These are phyloP conservation scores for Indri indri DNA, from an alignment of 2,113 vertebrate species.

Conservation along the genomic window DNA sequence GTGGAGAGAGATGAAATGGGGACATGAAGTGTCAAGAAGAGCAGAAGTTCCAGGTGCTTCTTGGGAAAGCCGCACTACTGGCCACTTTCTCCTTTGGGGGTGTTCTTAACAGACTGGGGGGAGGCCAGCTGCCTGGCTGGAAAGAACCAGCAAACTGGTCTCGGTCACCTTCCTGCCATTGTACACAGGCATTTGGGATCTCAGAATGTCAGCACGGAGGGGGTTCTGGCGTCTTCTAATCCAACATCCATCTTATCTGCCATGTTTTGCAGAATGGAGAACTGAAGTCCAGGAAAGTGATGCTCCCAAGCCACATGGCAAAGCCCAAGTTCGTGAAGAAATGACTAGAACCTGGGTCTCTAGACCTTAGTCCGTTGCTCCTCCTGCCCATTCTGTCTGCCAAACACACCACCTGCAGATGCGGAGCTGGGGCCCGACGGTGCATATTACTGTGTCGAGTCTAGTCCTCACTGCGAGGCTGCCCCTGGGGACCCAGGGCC, in stretches of 20 bases:
- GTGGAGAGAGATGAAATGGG: slow-evolving; percentile 10
- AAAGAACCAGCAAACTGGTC: background rate
- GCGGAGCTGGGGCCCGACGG: background rate
- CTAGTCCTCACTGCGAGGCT: background rate
- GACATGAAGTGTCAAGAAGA: background rate
- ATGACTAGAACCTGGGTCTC: background rate
- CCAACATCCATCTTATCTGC: background rate
- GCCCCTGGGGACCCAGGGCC: background rate
- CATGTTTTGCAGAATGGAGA: background rate
- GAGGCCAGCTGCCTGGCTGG: background rate
- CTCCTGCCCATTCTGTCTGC: background rate
- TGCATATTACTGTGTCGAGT: background rate
- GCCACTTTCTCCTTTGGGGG: background rate
- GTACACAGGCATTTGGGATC: background rate
- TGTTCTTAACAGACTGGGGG: background rate
- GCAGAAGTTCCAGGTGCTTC: slow-evolving; percentile 49
- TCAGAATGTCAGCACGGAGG: background rate
- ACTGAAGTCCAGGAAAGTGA: background rate
- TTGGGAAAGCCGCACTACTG: background rate
- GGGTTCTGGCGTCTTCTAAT: background rate
- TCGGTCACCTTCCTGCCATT: background rate
- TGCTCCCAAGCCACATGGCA: background rate
- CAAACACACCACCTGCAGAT: background rate
- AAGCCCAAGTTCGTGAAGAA: background rate
- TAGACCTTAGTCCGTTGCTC: background rate